These are phyloP conservation scores for Drosophila repleta DNA, from an alignment of 1,140 invertebrate genomes.

Conservation along the genomic window DNA sequence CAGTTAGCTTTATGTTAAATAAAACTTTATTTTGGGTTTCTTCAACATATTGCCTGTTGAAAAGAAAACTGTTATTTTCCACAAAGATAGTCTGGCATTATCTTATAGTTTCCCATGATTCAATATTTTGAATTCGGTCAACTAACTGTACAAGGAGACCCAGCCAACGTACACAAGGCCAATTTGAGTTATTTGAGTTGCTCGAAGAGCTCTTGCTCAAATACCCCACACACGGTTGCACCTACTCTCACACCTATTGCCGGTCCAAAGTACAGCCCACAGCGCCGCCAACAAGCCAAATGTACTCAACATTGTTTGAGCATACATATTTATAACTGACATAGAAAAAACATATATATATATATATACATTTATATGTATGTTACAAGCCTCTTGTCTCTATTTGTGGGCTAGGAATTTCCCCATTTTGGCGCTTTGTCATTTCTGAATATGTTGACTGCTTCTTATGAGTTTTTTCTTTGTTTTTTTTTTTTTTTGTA, in stretches of 20 bases:
- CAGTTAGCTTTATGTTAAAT: too few species aligned
- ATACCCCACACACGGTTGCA: constrained; percentile 7
- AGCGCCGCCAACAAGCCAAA: constrained; percentile 36
- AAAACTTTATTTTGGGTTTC: background rate
- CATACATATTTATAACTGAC: constrained; percentile 67
- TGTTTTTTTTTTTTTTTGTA: constrained; percentile 23
- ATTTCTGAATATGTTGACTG: constrained; percentile 36
- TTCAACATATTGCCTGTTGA: background rate
- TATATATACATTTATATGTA: background rate
- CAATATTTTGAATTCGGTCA: constrained; percentile 17
- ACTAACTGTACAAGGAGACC: constrained; percentile 29
- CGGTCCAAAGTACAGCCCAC: constrained; percentile 15
- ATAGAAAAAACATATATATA: constrained; percentile 26
- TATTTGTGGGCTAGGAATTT: constrained; percentile 60
- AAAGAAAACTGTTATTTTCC: background rate
- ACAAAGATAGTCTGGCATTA: background rate
- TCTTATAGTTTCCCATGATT: constrained; percentile 16
- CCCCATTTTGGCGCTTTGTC: constrained; percentile 70
- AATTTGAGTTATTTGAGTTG: constrained; percentile 34
- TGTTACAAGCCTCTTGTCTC: constrained; percentile 11
- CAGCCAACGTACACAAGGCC: constrained; percentile 34
- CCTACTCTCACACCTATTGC: constrained; percentile 7
- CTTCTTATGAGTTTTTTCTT: background rate
- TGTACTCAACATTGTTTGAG: constrained; percentile 28
- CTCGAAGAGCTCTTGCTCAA: constrained; percentile 17